Percentiles rank a stretch among this genome's conserved stretches.
These are phyloP conservation scores for Mormyrops boulengeri DNA, from an alignment of 2,797 vertebrate genomes.

Conservation along the genomic window DNA sequence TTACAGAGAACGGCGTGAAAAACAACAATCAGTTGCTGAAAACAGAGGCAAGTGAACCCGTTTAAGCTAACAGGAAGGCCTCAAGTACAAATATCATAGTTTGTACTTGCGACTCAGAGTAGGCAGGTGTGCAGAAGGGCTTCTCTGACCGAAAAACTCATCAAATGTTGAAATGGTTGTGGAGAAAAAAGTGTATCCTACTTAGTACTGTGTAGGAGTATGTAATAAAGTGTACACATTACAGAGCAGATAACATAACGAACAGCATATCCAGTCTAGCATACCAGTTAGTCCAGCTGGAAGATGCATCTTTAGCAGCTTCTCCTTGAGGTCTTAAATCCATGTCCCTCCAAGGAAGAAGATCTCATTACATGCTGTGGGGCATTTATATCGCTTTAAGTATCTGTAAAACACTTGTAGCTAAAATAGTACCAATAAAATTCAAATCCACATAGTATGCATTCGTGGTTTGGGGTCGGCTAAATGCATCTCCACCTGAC, in stretches of 20 bases:
- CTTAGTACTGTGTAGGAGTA: background rate
- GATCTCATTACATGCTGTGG: background rate
- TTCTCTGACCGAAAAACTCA: background rate
- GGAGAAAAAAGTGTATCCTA: background rate
- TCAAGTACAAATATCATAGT: background rate
- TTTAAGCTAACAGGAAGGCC: background rate
- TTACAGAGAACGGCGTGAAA: background rate
- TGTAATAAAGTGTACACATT: background rate
- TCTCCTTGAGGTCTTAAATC: background rate
- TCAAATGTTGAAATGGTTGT: background rate
- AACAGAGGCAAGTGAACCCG: background rate
- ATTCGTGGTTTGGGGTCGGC: background rate
- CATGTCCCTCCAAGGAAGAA: background rate
- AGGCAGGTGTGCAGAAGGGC: background rate
- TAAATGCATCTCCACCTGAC: background rate
- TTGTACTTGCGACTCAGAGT: background rate
- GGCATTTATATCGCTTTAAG: background rate
- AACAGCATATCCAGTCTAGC: background rate
- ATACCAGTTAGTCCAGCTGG: background rate
- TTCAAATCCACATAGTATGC: background rate
- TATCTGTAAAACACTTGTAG: background rate
- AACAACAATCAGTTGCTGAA: background rate
- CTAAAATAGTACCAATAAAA: background rate
- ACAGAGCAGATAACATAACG: background rate
- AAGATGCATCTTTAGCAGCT: background rate